Evolutionary conservation across 2,888 invertebrate genomes (phyloP), one percentile per base, ranked within the genome.

Genomic region (Stenodema calcarata): DNA sequence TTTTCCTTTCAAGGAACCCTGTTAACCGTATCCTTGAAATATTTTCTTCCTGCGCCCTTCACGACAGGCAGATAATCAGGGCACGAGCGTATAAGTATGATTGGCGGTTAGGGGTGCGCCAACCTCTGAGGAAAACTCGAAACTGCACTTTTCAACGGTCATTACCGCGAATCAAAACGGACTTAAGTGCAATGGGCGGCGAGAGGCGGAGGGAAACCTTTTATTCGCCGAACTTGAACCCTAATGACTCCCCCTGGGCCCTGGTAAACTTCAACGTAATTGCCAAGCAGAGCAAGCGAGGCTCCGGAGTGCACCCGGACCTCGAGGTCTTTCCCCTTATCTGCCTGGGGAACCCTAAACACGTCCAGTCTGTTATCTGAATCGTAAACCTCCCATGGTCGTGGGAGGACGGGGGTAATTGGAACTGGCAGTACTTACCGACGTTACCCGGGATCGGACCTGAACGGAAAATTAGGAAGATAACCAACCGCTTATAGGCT

Each of bases 311-410:
- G 73, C 7, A 18, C 35, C 14, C 73, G 2, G 28, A 35, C n/a
- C n/a, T n/a, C n/a, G n/a, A n/a, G n/a, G 41, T 11, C 27, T 27
- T 35, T 12, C 35, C 35, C 18, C 73, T 73, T 73, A 73, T 73
- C 73, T 73, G 73, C 35, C 73, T 73, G 16, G 35, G 35, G 73
- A 18, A 73, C 73, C 73, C 35, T 73, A 73, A 73, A 73, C 73
- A 73, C 73, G 73, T 73, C 73, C 73, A 73, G 73, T 73, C 73
- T 73, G 35, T 35, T 73, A 73, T 73, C 73, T 73, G 73, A 73
- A 73, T 73, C 73, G 73, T 73, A 73, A 73, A 73, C 73, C 73
- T 73, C 6, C 16, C 35, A 30, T 14, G 11, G n/a, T 11, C 9
- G 23, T 14, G 27, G 73, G 18, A 14, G 73, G 30, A 73, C 41